These are phyloP conservation scores for Crax fasciolata DNA, from an alignment of 2,797 vertebrate genomes.

Conservation along the genomic window DNA sequence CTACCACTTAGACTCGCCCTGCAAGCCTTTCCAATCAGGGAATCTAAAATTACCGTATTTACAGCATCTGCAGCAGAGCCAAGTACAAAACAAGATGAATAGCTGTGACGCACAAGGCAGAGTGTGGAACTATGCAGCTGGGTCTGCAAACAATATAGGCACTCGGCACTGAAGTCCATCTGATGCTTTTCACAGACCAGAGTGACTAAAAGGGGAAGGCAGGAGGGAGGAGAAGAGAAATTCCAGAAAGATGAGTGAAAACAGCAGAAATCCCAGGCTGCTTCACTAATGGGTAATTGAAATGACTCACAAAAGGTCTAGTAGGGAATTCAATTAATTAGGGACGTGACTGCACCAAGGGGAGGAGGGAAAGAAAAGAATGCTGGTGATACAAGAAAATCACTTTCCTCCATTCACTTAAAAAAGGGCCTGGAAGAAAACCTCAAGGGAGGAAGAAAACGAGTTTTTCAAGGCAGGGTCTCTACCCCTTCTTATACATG, in stretches of 20 bases:
- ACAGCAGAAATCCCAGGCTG: slow-evolving; percentile 73
- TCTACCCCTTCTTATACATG: not conserved
- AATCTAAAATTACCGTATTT: slow-evolving; percentile 86
- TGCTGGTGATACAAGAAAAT: slow-evolving; percentile 63
- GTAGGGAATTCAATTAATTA: slow-evolving; percentile 82
- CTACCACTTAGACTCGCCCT: slow-evolving; percentile 62
- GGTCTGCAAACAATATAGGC: slow-evolving; percentile 80
- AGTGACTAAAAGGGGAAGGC: slow-evolving; percentile 73
- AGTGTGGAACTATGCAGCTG: slow-evolving; percentile 77
- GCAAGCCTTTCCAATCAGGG: slow-evolving; percentile 81
- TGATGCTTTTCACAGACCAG: slow-evolving; percentile 80
- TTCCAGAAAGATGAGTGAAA: slow-evolving; percentile 79
- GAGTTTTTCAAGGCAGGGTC: slow-evolving; percentile 11
- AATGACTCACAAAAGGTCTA: slow-evolving; percentile 80
- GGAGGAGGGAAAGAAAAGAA: slow-evolving; percentile 73
- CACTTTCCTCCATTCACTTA: slow-evolving; percentile 48
- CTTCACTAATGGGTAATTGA: slow-evolving; percentile 80
- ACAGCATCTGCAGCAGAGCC: slow-evolving; percentile 82
- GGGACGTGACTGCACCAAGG: slow-evolving; percentile 63
- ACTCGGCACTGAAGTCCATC: slow-evolving; percentile 67
- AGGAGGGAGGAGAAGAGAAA: slow-evolving; percentile 70
- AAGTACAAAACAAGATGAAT: slow-evolving; percentile 84
- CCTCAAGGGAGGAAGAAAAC: not conserved
- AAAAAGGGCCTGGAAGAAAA: slow-evolving; percentile 61
- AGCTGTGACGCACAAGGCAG: slow-evolving; percentile 80